Conservation (phyloP, 2,888 invertebrate genomes). For the Cryptus armator region DNA sequence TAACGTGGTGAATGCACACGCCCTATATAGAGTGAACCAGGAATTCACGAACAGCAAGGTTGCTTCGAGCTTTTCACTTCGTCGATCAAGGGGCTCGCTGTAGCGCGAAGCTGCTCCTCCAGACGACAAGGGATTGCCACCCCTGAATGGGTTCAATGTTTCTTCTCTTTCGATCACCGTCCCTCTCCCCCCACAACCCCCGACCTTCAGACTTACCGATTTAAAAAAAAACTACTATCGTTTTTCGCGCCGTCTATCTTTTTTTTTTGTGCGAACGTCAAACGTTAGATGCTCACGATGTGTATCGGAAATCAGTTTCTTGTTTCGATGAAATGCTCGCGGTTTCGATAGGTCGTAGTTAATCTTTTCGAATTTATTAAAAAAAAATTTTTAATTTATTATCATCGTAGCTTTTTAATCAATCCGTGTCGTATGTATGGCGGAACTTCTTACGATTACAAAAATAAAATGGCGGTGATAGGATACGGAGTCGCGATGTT, state of each 20-base stretch:
- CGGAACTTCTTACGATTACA: too few relatives aligned
- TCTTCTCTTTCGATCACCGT: not conserved
- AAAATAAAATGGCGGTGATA: too few relatives aligned
- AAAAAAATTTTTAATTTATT: not conserved
- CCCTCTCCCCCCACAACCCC: not conserved
- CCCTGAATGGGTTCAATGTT: conserved; percentile 24
- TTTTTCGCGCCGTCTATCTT: not conserved
- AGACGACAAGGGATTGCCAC: conserved; percentile 42
- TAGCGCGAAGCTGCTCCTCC: conserved; percentile 48
- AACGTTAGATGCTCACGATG: conserved; percentile 1
- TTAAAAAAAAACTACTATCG: too few relatives aligned
- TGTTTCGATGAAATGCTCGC: not conserved
- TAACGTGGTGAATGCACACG: conserved; percentile 3
- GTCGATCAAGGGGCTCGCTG: conserved; percentile 59
- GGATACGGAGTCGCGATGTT: too few relatives aligned
- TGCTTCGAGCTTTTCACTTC: conserved; percentile 51
- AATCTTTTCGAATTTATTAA: not conserved
- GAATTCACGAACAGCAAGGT: conserved; percentile 52
- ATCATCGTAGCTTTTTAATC: too few relatives aligned
- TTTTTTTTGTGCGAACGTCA: not conserved
- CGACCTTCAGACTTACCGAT: conserved; percentile 1
- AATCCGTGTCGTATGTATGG: too few relatives aligned
- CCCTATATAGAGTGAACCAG: conserved; percentile 12
- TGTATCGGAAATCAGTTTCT: not conserved
- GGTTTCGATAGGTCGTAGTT: too few relatives aligned